Percentiles rank a stretch among this genome's conserved stretches.
These are phyloP conservation scores for Terrapene triunguis DNA, from an alignment of 2,113 vertebrate species.

Conservation along the genomic window DNA sequence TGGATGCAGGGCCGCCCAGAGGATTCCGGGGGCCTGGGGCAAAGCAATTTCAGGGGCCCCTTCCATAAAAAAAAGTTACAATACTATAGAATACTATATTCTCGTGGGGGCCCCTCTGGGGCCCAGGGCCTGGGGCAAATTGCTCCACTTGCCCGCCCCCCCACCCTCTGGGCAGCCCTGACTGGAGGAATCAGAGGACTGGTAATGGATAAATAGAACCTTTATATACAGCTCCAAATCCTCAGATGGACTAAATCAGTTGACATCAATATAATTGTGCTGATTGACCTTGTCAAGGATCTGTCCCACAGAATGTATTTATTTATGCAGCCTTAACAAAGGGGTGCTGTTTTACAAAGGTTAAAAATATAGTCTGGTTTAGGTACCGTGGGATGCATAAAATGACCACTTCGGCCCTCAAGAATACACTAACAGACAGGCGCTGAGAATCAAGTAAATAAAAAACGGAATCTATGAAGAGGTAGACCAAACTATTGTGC, in stretches of 20 bases:
- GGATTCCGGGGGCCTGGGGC: too few species aligned
- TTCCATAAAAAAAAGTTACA: too few species aligned
- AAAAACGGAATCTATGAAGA: not conserved
- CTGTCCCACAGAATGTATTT: conserved; percentile 1
- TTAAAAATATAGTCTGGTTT: not conserved
- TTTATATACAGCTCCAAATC: conserved; percentile 10
- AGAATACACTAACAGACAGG: not conserved
- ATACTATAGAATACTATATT: too few species aligned
- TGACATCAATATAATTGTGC: not conserved
- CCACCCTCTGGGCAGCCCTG: too few species aligned
- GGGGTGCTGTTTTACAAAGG: not conserved
- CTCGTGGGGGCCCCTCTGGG: too few species aligned
- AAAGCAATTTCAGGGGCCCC: too few species aligned
- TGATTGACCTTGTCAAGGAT: conserved; percentile 25
- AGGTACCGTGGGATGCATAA: not conserved
- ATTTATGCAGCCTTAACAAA: not conserved
- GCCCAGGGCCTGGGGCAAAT: too few species aligned
- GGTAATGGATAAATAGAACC: not conserved
- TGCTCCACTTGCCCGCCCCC: too few species aligned
- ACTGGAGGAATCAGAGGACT: not conserved
- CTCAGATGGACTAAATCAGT: conserved; percentile 39
- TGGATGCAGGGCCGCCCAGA: not conserved
- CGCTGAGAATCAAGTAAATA: not conserved
- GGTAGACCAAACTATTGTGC: not conserved
- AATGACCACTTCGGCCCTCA: not conserved